Evolutionary conservation across 2,888 invertebrate species (phyloP), one percentile per base, ranked within the genome.

Genomic region (Cheilosia scutellata): DNA sequence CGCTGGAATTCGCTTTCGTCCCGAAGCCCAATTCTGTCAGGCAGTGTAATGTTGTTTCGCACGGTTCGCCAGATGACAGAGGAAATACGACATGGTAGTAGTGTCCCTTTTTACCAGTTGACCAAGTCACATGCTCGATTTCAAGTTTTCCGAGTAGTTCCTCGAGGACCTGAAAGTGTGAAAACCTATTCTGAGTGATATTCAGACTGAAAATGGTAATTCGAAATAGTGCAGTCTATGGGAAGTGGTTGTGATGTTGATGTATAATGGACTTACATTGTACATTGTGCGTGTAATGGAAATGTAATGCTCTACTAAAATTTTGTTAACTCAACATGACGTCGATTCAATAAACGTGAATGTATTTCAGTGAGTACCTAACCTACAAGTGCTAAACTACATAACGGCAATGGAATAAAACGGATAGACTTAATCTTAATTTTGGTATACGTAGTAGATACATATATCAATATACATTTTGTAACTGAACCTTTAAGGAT

Each of bases 41-140:
- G 89, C 95, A 96, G 90, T 96, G 96, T 72, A 96, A 92, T 92
- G 95, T 95, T 80, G 95, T 96, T 91, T 96, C 96, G 89, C 96
- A 96, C 71, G 94, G 93, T 88, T 95, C 95, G 44, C 96, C 96
- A 37, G 95, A 94, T 79, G 94, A 93, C 88, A 95, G 92, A 7
- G 96, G 96, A 90, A 96, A 96, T 74, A 95, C 94, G 71, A 95
- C 95, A 92, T 96, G 95, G 90, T 94, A 94, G 90, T 95, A 95
- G 92, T 95, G 94, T 31, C 95, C 95, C 57, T 93, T 93, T 90
- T 94, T 95, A 90, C 96, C 95, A 77, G 94, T 94, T 88, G 94
- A 93, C 96, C 96, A 96, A 40, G 95, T 95, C 9, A 94, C 95
- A 90, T 95, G 95, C 88, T 95, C 95, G 60, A 96, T 95, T 88